Evolutionary conservation across 2,888 invertebrate species (phyloP).

Genomic region (Serrognathus titanus): DNA sequence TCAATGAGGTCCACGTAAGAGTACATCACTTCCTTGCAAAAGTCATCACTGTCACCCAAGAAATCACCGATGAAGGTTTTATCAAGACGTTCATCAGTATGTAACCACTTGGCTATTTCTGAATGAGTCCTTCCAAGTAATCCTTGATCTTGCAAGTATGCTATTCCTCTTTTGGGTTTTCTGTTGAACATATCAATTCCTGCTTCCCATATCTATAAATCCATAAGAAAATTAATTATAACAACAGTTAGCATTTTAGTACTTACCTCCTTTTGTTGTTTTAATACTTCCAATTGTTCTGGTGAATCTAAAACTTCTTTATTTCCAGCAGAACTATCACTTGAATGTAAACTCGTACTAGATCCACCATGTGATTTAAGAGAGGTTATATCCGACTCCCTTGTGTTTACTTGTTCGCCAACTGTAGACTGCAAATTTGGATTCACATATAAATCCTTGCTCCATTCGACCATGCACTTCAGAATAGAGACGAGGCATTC

Average conservation of each 20-base stretch:
- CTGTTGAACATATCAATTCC: conserved; percentile 96
- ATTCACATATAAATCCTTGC: conserved; percentile 94
- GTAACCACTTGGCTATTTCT: conserved; percentile 93
- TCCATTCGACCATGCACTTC: conserved; percentile 99
- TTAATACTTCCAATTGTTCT: conserved; percentile 93
- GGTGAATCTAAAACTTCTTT: conserved; percentile 81
- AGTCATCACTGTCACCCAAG: conserved; percentile 93
- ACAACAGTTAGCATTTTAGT: too few relatives aligned
- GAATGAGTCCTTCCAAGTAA: conserved; percentile 76
- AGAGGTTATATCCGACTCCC: conserved; percentile 40
- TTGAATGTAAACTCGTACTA: conserved; percentile 74
- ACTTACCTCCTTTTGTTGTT: conserved; percentile 89
- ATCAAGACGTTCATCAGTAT: conserved; percentile 91
- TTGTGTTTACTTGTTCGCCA: conserved; percentile 54
- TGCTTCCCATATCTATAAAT: conserved; percentile 84
- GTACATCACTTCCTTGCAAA: conserved; percentile 95
- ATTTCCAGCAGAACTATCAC: conserved; percentile 64
- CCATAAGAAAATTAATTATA: not conserved
- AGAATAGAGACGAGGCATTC: conserved; percentile 97
- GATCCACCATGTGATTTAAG: conserved; percentile 77
- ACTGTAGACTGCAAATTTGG: conserved; percentile 83
- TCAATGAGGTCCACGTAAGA: conserved; percentile 96
- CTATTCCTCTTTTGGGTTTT: conserved; percentile 91
- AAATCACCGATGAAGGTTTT: conserved; percentile 95
- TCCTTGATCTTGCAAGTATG: conserved; percentile 89